phyloP scores from a whole-genome alignment of 92 coral and sea anemone species.

The Umimayanthus kanabou region DNA sequence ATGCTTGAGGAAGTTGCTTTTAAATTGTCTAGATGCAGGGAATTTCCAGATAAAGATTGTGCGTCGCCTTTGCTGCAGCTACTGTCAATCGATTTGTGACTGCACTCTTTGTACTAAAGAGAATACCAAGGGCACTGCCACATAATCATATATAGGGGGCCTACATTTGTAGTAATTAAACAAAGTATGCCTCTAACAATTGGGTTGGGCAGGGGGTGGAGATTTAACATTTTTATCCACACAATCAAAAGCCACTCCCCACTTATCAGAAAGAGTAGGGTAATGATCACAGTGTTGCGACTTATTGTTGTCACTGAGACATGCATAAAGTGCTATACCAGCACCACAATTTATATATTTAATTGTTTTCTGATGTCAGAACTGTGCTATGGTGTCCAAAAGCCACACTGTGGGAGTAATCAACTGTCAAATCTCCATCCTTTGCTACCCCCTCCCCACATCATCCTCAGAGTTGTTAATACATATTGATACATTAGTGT shows the following conservation, averaged over 20 bases:
- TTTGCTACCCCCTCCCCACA: neutral
- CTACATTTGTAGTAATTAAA: neutral
- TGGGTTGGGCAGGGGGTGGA: constrained; percentile 30
- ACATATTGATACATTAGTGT: neutral
- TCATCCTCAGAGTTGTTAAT: neutral
- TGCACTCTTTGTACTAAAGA: constrained; percentile 36
- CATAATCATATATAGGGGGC: constrained; percentile 20
- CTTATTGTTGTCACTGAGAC: neutral
- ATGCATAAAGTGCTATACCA: constrained; percentile 19
- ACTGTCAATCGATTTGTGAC: constrained; percentile 32
- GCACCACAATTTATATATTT: constrained; percentile 21
- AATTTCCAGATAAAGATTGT: constrained; percentile 32
- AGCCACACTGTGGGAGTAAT: constrained; percentile 13
- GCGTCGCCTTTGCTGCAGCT: constrained; percentile 40
- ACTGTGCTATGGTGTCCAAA: constrained; percentile 22
- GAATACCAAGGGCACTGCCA: constrained; percentile 1
- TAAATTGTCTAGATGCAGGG: constrained; percentile 31
- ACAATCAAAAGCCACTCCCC: constrained; percentile 28
- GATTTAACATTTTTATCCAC: constrained; percentile 25
- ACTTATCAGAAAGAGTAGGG: constrained; percentile 12
- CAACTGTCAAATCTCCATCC: neutral
- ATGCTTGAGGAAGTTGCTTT: constrained; percentile 36
- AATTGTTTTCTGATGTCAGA: constrained; percentile 21
- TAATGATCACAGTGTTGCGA: constrained; percentile 13
- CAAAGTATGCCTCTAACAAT: constrained; percentile 9